Evolutionary conservation across 2,113 vertebrate genomes (phyloP), one percentile per base, ranked within the genome.

Genomic region (Condylura cristata): DNA sequence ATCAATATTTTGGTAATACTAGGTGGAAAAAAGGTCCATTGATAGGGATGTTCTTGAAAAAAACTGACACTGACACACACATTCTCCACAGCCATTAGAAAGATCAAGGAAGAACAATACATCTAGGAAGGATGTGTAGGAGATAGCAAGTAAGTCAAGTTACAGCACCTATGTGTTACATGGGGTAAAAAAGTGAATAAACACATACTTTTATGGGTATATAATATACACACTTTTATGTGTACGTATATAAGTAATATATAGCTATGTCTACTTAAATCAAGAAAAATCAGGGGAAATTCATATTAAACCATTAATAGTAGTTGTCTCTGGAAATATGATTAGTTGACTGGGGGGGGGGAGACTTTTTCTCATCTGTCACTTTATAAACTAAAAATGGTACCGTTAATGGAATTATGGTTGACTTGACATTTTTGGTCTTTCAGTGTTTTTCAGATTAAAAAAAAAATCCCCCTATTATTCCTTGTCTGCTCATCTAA

Each of bases 381-480:
- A 93, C 16, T 58, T 83, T 65, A 93, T 79, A 91, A 78, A 72
- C 78, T 83, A 79, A 91, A 95, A 91, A 79, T 75, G 51, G 86
- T 82, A 82, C 39, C 58, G 22, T 26, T 87, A n/a, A 87, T 93
- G 28, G 37, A 39, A 87, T 93, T 83, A 86, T 12, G 34, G 26
- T 37, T 51, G 37, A 87, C 34, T 74, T 91, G 26, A 72, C 26
- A 53, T 68, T 85, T 81, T 86, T 83, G 26, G 17, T 56, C 65
- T 81, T 89, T 79, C 30, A 78, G 53, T 79, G 44, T 71, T 95
- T 88, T 75, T 78, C 30, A 79, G 82, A 90, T 63, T 65, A 5
- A n/a, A 76, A 74, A 70, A 89, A 83, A 41, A 90, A 86, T 61
- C n/a, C 28, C 46, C 26, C 66, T 6, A 53, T 72, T 87, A 86